Conservation (phyloP, 2,113 vertebrate genomes). For the Vulpes vulpes region DNA sequence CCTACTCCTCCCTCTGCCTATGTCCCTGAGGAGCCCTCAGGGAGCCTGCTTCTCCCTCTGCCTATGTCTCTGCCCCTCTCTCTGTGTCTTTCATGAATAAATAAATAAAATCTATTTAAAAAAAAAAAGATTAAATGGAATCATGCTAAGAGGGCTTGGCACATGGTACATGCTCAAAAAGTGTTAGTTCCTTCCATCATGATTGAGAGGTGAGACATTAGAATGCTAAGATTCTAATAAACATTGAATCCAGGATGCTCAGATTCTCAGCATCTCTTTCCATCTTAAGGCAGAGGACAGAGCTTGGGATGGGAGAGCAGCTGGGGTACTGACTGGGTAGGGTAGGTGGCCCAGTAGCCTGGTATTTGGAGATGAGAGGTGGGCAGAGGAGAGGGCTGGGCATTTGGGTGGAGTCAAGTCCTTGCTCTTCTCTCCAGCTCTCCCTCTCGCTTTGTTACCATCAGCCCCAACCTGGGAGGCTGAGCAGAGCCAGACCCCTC, state of each 20-base stretch:
- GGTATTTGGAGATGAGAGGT: neutral
- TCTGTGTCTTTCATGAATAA: no score
- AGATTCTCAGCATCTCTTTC: neutral
- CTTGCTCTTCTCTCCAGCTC: neutral
- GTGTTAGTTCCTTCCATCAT: neutral
- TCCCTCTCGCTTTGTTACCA: neutral
- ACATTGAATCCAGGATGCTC: neutral
- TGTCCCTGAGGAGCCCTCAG: no score
- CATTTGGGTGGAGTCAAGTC: neutral
- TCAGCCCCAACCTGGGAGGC: neutral
- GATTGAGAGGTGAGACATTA: neutral
- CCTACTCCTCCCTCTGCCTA: no score
- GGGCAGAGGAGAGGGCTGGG: neutral
- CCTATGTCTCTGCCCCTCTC: no score
- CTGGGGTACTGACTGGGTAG: neutral
- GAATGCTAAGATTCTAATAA: neutral
- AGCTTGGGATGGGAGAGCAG: neutral
- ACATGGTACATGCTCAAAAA: neutral
- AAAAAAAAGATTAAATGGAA: neutral
- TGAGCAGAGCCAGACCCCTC: neutral
- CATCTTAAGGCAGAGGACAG: neutral
- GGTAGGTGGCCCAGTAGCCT: neutral
- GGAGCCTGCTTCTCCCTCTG: no score
- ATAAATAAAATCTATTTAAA: no score
- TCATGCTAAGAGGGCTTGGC: neutral